Percentiles rank a stretch among this genome's conserved stretches.
Evolutionary conservation across 1,140 invertebrate species (phyloP).

Genomic region (Bombus pascuorum): DNA sequence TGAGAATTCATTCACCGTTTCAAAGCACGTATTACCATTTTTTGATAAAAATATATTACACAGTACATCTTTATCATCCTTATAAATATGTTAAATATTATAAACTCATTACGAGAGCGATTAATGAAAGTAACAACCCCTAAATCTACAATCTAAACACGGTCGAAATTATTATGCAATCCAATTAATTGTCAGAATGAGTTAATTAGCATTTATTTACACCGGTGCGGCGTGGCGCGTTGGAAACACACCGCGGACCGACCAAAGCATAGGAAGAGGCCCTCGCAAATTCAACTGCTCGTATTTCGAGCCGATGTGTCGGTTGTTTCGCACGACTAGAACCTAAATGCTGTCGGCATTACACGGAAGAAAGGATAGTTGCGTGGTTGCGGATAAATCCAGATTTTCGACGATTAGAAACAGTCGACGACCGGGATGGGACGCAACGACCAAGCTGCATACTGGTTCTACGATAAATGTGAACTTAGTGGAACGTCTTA

Average conservation of each 20-base stretch:
- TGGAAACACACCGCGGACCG: not conserved
- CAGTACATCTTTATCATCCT: no score
- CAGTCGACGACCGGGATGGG: no score
- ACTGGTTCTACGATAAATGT: not conserved
- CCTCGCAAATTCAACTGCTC: not conserved
- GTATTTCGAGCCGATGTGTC: no score
- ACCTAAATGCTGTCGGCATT: not conserved
- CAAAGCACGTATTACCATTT: no score
- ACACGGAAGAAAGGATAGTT: not conserved
- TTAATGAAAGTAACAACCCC: not conserved
- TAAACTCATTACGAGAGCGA: not conserved
- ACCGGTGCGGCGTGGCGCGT: no score
- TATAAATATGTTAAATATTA: no score
- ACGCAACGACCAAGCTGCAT: not conserved
- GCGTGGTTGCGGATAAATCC: not conserved
- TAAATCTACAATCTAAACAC: not conserved
- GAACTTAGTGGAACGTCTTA: not conserved
- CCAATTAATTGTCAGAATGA: not conserved
- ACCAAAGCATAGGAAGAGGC: not conserved
- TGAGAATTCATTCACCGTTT: no score
- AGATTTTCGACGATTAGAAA: conserved; percentile 1
- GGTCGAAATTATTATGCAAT: not conserved
- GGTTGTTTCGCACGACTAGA: not conserved
- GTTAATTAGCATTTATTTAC: conserved; percentile 12
- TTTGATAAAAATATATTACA: no score